phyloP scores from a whole-genome alignment of 23 tunicate species.

The Trididemnum nubilum region DNA sequence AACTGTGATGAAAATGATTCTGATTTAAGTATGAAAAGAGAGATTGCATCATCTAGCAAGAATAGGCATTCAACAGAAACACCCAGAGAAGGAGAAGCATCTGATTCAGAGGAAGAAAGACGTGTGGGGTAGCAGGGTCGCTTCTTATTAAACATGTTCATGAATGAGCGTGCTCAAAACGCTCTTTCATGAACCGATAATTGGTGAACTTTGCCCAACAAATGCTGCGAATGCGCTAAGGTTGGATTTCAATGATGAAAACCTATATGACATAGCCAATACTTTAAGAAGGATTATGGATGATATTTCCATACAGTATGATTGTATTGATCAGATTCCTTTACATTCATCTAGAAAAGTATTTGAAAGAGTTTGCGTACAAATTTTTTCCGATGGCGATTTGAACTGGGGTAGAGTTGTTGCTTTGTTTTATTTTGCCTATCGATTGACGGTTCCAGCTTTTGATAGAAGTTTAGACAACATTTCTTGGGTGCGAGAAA shows the following conservation, averaged over 20 bases:
- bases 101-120: too few species aligned
- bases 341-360: constrained; percentile 47
- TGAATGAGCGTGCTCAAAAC: too few species aligned
- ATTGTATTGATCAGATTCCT: constrained; percentile 65
- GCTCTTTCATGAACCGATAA: too few species aligned
- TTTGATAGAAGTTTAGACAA: constrained; percentile 36
- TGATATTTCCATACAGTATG: constrained; percentile 38
- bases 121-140: too few species aligned
- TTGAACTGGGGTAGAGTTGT: constrained; percentile 87
- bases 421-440: constrained; percentile 77
- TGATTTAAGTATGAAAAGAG: too few species aligned
- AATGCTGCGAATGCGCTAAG: too few species aligned
- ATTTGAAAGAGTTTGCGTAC: constrained; percentile 67
- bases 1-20: too few species aligned
- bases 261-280: constrained; percentile 33
- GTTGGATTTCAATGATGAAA: constrained; percentile 56
- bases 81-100: too few species aligned
- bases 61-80: too few species aligned
- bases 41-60: too few species aligned
- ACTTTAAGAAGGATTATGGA: constrained; percentile 52
- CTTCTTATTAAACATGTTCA: too few species aligned
- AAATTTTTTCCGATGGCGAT: constrained; percentile 65
- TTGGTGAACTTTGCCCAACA: too few species aligned
- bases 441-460: constrained; percentile 44
- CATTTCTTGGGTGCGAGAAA: constrained; percentile 58